Evolutionary conservation across 2,113 vertebrate species (phyloP).

Genomic region (Ophthalmolycus amberensis): DNA sequence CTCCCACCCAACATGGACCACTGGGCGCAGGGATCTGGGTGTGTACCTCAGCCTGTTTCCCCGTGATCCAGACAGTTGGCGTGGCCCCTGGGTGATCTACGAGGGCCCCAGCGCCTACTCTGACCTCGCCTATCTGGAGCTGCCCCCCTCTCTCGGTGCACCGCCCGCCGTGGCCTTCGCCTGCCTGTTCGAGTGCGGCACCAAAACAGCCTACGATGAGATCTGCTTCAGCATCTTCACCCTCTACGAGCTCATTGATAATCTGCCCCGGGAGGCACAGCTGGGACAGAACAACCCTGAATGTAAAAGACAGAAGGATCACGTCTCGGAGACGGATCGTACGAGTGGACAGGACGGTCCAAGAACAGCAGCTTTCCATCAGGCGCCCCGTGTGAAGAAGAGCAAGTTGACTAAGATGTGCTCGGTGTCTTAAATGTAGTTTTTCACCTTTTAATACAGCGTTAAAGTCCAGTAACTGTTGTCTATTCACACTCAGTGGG

Average conservation of each 20-base stretch:
- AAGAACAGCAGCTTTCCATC: neutral
- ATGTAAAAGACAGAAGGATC: neutral
- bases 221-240: constrained; percentile 95
- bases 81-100: constrained; percentile 92
- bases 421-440: constrained; percentile 61
- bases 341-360: neutral
- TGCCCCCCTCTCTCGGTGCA: constrained; percentile 68
- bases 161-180: constrained; percentile 82
- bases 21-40: constrained; percentile 87
- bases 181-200: constrained; percentile 93
- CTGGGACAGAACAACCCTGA: neutral
- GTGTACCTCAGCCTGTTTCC: constrained; percentile 90
- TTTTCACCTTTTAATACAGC: neutral
- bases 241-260: constrained; percentile 88
- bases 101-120: constrained; percentile 95
- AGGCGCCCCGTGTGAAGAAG: constrained; percentile 24
- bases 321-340: neutral
- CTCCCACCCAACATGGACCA: constrained; percentile 88
- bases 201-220: constrained; percentile 88
- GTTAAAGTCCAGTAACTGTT: neutral
- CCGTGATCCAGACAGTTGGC: constrained; percentile 90
- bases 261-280: constrained; percentile 76
- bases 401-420: constrained; percentile 66
- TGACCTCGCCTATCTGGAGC: constrained; percentile 88
- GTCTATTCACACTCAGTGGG: neutral